Evolutionary conservation across 1,140 invertebrate species (phyloP), one percentile per base, ranked within the genome.

Genomic region (Bombus terrestris): DNA sequence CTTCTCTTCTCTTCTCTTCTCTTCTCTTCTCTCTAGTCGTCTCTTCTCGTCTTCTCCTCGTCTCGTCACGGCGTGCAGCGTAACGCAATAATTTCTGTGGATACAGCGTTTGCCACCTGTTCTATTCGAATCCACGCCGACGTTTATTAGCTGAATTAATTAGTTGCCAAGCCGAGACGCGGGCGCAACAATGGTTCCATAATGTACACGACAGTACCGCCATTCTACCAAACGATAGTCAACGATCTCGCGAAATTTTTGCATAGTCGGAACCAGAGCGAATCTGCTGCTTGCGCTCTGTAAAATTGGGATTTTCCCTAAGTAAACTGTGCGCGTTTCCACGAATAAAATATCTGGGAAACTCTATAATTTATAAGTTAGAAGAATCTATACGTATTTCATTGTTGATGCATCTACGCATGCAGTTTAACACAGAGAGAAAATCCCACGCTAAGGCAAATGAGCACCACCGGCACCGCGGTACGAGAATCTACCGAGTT

Each of bases 101-200:
- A 64, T 82, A 37, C 39, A 66, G 32, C 25, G 71, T 82, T 53
- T 75, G 80, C 80, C 80, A 82, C 80, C 80, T 82, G 80, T 82
- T 62, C 80, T 57, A 74, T 62, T 64, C 53, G 39, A 74, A 82
- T 74, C 71, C 71, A 6, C 15, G 37, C 10, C 53, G 80, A 81
- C 80, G 71, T 75, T 82, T 75, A 82, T 74, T 47, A 75, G n/a
- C 53, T 2, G 80, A 82, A 74, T 82, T 75, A 82, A 82, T 75
- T 75, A 75, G 69, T 53, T 10, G 47, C 15, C 79, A 15, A 22
- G 25, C 28, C n/a, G 62, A 62, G n/a, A 32, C 76, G 59, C 25
- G 15, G 6, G 37, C 35, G 13, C 1, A 32, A 41, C 75, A 6
- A 78, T 78, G 1, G n/a, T 78, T 43, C 39, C 39, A 28, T 22